Base-by-base conservation (phyloP, 1,140 invertebrate genomes). In the Aethina tumida region DNA sequence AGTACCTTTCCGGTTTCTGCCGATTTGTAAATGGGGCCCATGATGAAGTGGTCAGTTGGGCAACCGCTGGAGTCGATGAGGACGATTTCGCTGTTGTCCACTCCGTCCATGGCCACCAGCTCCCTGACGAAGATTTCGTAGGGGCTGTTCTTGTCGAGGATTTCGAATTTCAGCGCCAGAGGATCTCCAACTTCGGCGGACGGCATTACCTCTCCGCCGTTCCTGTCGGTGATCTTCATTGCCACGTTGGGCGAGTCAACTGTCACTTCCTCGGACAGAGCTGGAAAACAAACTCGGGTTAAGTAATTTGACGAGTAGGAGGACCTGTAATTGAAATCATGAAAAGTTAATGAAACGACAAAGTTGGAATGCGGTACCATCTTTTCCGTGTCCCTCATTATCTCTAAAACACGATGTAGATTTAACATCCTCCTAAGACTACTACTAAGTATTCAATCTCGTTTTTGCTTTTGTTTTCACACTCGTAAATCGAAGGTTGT, bases 81-180 rank as follows among this genome's bases (percentile, higher is more conserved):
- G 21, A 88, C 77, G 47, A 95, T 94, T 71, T 92, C 87, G 51
- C 82, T 87, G 35, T 83, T 88, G 60, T 91, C 88, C 19, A 87
- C 81, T 17, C 89, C 89, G 59, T 95, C 91, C 83, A 93, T 87
- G 21, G 91, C 91, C 15, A 94, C 86, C 44, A 95, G 67, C 63
- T 94, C 88, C 31, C 90, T 75, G 3, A 95, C 89, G 60, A 95
- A 94, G 45, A 95, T 93, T 64, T 94, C 89, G 67, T 90, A 95
- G 2, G 91, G 91, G 53, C 83, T 89, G 66, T 89, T 83, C 41
- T 77, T 78, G 62, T 94, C 89, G 46, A 90, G 70, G 47, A 95
- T 93, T 64, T 93, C 87, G 63, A 95, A 95, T 55, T 82, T 75
- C 2, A 95, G 75, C 4, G 88, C 85, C 56, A 94, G 63, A 2